Evolutionary conservation across 2,797 vertebrate species (phyloP), one percentile per base, ranked within the genome.

Genomic region (Podarcis lilfordi): DNA sequence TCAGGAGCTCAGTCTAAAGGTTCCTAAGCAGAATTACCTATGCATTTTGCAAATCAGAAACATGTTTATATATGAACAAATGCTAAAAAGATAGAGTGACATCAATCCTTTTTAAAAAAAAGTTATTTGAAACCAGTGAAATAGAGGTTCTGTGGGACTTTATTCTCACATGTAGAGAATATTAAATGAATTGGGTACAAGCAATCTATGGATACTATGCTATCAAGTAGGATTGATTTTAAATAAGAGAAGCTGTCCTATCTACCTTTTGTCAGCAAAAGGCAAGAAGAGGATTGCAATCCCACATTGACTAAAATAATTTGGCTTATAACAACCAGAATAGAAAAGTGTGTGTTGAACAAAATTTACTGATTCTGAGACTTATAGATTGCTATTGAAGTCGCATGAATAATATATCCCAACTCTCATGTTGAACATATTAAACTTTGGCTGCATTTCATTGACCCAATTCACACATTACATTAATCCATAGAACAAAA

Each of bases 171-270:
- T 32, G 29, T 66, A 32, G n/a, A 45, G 40, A 82, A 3, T 1
- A 71, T 17, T 45, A 83, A 45, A 59, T 84, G 69, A 43, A 29
- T 68, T 35, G 45, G 72, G 9, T 74, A 72, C 3, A 1, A n/a
- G 6, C 45, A 19, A 76, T 64, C 27, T 64, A 9, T 75, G 25
- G 17, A 19, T 55, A 25, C 40, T 66, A 59, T 66, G 27, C 19
- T 79, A n/a, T 37, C n/a, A 25, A 66, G 45, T 50, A 17, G 15
- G 21, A 69, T 86, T 85, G n/a, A 82, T 84, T 91, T 43, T 91
- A 78, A 90, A 89, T 88, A 80, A 87, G 92, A 86, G 7, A 11
- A 91, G 6, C 50, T 43, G 13, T 89, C 55, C 84, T 86, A 69
- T 84, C 88, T 77, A 68, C 55, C 40, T 40, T 80, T n/a, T 85